Conservation (phyloP, 2,888 invertebrate species). For the Drosophila koepferae region DNA sequence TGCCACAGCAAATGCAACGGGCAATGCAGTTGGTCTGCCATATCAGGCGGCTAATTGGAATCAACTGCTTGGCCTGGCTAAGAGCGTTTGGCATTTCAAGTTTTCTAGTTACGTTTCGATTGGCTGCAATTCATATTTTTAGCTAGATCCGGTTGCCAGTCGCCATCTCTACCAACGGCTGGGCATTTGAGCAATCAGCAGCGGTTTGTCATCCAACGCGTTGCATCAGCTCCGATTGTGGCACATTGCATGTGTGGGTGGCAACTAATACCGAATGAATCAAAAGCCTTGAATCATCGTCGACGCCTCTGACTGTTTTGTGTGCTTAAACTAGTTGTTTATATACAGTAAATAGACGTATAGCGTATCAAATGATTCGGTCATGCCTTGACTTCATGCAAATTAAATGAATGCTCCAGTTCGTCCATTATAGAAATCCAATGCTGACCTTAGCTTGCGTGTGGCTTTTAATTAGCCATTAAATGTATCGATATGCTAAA, state of each 20-base stretch:
- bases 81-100: constrained; percentile 21
- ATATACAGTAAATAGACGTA: not conserved
- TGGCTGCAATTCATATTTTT: constrained; percentile 25
- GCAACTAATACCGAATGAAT: not conserved
- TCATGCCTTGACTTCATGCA: constrained; percentile 40
- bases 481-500: constrained; percentile 23
- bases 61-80: not conserved
- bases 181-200: constrained; percentile 14
- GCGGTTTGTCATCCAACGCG: constrained; percentile 5
- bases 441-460: constrained; percentile 56
- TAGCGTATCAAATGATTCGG: constrained; percentile 5
- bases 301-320: not conserved
- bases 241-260: constrained; percentile 1
- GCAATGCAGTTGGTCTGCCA: not conserved
- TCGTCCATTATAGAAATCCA: constrained; percentile 32
- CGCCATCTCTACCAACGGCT: constrained; percentile 18
- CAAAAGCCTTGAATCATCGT: constrained; percentile 1
- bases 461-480: constrained; percentile 49
- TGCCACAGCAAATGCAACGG: not conserved
- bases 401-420: constrained; percentile 55
- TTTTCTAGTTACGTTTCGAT: constrained; percentile 30
- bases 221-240: constrained; percentile 17
- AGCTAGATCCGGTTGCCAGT: constrained; percentile 53
- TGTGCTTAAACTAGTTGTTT: not conserved
- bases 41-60: not conserved